Conservation (phyloP, 2,113 vertebrate genomes). For the Todiramphus chloris region DNA sequence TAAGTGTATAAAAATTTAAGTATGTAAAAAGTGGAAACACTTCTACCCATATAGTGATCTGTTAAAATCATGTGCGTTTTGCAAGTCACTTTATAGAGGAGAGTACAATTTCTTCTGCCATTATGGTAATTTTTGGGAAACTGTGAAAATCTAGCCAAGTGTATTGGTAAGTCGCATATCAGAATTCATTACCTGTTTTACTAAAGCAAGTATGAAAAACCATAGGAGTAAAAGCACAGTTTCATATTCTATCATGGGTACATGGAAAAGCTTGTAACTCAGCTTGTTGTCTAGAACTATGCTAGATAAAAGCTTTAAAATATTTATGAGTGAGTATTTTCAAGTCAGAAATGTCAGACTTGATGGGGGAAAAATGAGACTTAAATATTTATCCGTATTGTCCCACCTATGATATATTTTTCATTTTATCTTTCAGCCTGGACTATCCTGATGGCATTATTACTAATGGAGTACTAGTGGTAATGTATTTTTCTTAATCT, state of each 20-base stretch:
- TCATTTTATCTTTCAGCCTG: conserved; percentile 69
- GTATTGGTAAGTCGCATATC: fast-evolving
- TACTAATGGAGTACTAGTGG: conserved; percentile 84
- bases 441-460: conserved; percentile 66
- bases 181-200: background rate
- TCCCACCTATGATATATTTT: background rate
- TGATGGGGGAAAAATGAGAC: background rate
- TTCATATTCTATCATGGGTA: background rate
- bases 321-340: background rate
- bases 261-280: background rate
- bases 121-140: background rate
- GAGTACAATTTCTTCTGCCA: background rate
- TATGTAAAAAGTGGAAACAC: background rate
- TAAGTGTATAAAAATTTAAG: background rate
- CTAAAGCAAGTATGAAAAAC: background rate
- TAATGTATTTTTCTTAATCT: conserved; percentile 56
- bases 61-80: background rate
- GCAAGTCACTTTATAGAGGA: background rate
- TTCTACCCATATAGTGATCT: background rate
- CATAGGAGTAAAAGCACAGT: background rate
- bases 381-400: background rate
- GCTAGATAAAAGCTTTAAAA: background rate
- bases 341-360: background rate
- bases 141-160: background rate
- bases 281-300: background rate